Conservation (phyloP, 2,113 vertebrate species). For the Channa maculata region DNA sequence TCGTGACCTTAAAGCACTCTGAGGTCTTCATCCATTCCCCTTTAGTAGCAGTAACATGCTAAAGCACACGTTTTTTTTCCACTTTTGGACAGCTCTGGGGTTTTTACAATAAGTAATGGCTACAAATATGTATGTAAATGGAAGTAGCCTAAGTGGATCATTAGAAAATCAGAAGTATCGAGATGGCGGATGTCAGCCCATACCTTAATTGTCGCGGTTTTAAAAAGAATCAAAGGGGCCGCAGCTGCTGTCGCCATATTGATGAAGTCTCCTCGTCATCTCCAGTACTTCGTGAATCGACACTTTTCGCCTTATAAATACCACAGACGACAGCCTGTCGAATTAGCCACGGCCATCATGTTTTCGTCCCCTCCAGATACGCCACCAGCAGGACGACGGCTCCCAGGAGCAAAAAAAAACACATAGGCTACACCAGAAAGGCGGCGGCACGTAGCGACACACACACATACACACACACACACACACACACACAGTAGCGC, state of each 20-base stretch:
- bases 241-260: conserved; percentile 82
- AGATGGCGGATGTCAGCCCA: conserved; percentile 16
- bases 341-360: conserved; percentile 2
- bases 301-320: conserved; percentile 6
- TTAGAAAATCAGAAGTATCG: not conserved
- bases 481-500: not conserved
- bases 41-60: not conserved
- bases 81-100: not conserved
- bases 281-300: conserved; percentile 22
- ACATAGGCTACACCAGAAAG: not conserved
- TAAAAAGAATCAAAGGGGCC: conserved; percentile 40
- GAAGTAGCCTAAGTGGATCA: not conserved
- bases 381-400: conserved; percentile 7
- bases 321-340: not conserved
- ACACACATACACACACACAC: not conserved
- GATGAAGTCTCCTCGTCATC: conserved; percentile 59
- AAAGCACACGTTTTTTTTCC: not conserved
- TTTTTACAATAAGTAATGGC: not conserved
- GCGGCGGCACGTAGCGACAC: not conserved
- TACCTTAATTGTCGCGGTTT: conserved; percentile 67
- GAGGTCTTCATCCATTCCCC: not conserved
- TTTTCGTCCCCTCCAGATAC: not conserved
- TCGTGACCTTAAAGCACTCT: conserved; percentile 12
- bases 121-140: not conserved
- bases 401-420: not conserved